Evolutionary conservation across 2,113 vertebrate species (phyloP).

Genomic region (Marmota flaviventris): DNA sequence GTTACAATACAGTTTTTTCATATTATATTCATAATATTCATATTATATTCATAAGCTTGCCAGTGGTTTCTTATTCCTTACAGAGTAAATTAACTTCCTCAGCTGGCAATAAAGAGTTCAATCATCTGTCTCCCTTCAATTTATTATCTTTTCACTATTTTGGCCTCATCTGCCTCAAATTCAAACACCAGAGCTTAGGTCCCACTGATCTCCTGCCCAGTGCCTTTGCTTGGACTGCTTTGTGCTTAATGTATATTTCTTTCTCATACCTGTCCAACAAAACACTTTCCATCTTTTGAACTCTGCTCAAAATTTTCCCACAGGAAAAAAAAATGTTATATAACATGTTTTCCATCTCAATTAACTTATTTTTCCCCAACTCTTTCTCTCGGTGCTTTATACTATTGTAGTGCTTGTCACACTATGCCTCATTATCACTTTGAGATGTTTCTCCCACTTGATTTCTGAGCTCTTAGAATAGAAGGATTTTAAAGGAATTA

Average conservation of each 20-base stretch:
- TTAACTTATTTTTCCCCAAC: not conserved
- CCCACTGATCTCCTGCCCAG: not conserved
- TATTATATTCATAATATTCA: not conserved
- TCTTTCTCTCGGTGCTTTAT: not conserved
- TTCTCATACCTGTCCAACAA: not conserved
- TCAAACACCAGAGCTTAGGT: not conserved
- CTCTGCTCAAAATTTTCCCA: not conserved
- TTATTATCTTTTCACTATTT: not conserved
- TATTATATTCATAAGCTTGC: not conserved
- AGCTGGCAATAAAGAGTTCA: not conserved
- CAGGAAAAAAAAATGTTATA: not conserved
- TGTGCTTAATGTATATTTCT: not conserved
- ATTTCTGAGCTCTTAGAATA: constrained; percentile 1
- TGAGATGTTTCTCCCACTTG: constrained; percentile 16
- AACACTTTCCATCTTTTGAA: not conserved
- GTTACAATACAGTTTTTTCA: not conserved
- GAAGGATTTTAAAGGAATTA: not conserved
- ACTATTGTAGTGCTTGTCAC: not conserved
- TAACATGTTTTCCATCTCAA: not conserved
- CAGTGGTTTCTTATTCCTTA: not conserved
- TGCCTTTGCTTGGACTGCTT: not conserved
- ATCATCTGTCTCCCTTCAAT: not conserved
- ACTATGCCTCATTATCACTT: not conserved
- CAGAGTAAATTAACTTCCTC: not conserved
- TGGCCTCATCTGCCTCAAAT: not conserved